phyloP scores from a whole-genome alignment of 2,113 vertebrate species.

The Phalacrocorax pelagicus region DNA sequence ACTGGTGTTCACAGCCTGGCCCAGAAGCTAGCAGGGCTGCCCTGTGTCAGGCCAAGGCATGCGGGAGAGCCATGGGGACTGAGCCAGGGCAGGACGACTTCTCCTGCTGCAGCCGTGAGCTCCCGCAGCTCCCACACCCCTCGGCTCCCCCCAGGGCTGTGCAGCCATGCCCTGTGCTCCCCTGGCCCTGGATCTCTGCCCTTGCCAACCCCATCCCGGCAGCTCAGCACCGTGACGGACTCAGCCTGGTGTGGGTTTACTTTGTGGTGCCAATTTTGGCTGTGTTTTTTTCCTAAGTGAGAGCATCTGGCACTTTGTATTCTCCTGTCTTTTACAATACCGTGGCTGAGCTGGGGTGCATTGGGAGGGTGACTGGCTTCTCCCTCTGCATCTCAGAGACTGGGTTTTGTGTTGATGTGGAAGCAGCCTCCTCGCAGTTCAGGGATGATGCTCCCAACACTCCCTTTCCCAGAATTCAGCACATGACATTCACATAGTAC shows the following conservation, averaged over 20 bases:
- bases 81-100: not conserved
- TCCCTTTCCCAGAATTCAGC: not conserved
- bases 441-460: rapidly evolving
- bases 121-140: not conserved
- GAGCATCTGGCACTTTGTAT: not conserved
- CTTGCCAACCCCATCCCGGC: not conserved
- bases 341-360: not conserved
- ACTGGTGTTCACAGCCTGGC: not conserved
- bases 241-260: not conserved
- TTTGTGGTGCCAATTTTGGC: not conserved
- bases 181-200: not conserved
- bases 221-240: not conserved
- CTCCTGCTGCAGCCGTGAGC: not conserved
- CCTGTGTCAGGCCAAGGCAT: not conserved
- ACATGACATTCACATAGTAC: rapidly evolving
- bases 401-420: not conserved
- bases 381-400: not conserved
- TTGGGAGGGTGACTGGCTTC: not conserved
- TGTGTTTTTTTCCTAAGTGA: not conserved
- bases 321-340: not conserved
- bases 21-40: not conserved
- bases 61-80: not conserved
- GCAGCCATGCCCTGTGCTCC: not conserved
- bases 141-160: rapidly evolving
- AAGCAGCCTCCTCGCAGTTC: not conserved